phyloP scores from a whole-genome alignment of 2,113 vertebrate species.

The Ardeotis arabs region DNA sequence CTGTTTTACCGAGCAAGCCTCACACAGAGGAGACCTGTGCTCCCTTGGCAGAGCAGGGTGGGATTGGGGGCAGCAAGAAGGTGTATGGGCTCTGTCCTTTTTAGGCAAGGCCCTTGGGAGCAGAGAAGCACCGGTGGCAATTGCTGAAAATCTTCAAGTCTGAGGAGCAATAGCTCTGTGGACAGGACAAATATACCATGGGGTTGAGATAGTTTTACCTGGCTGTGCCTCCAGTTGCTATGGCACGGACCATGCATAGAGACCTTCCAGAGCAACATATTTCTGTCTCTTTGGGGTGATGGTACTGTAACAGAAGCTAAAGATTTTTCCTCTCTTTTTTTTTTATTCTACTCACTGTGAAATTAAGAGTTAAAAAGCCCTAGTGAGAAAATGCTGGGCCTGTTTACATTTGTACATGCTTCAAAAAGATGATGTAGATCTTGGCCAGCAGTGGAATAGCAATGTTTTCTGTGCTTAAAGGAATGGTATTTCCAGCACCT shows the following conservation, averaged over 20 bases:
- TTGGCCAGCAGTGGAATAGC: background rate
- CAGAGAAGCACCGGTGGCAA: background rate
- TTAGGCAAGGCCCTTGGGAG: background rate
- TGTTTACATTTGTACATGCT: background rate
- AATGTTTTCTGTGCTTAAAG: background rate
- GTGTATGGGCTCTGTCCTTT: background rate
- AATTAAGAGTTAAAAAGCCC: background rate
- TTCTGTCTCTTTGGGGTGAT: background rate
- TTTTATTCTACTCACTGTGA: background rate
- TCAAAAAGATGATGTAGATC: conserved; percentile 40
- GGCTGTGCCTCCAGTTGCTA: background rate
- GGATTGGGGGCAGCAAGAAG: background rate
- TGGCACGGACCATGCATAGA: too few relatives aligned
- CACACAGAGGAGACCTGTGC: background rate
- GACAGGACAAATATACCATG: background rate
- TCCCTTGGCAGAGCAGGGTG: background rate
- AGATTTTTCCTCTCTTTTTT: background rate
- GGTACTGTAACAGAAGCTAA: background rate
- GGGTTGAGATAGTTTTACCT: background rate
- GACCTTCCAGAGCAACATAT: background rate
- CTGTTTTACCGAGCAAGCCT: background rate
- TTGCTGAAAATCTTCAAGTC: background rate
- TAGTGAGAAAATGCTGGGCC: background rate
- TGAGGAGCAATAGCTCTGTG: background rate
- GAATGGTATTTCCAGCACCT: conserved; percentile 9